A percentile compares a stretch with the other conserved stretches of the same genome.
phyloP scores from a whole-genome alignment of 2,113 vertebrate species.

The Albula goreensis region DNA sequence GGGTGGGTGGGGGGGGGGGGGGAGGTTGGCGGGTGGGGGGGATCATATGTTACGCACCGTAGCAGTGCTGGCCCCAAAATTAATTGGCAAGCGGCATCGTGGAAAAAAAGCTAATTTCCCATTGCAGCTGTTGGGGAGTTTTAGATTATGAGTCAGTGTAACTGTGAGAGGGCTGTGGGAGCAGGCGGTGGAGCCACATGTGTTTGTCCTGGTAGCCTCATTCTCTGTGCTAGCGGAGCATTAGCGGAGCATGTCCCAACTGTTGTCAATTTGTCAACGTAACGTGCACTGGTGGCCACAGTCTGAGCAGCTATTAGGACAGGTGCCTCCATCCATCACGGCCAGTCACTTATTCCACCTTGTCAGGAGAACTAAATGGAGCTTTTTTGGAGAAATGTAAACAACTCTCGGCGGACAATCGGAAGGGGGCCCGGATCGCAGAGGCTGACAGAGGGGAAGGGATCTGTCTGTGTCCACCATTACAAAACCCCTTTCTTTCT shows the following conservation, averaged over 20 bases:
- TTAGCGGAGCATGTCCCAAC: constrained; percentile 95
- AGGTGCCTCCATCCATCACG: constrained; percentile 99
- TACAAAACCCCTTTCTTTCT: constrained; percentile 40
- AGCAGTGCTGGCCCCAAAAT: constrained; percentile 34
- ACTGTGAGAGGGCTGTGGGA: constrained; percentile 77
- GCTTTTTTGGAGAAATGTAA: constrained; percentile 99
- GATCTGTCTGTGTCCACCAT: constrained; percentile 67
- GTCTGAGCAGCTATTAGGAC: constrained; percentile 99
- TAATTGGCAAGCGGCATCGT: constrained; percentile 70
- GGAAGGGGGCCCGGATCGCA: constrained; percentile 75
- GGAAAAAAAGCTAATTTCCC: constrained; percentile 60
- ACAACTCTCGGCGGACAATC: constrained; percentile 98
- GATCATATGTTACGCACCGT: constrained; percentile 1
- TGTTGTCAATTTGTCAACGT: constrained; percentile 99
- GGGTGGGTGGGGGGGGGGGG: too few species aligned
- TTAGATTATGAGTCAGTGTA: constrained; percentile 72
- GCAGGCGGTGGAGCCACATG: constrained; percentile 77
- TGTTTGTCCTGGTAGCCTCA: constrained; percentile 91
- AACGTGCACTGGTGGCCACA: constrained; percentile 99
- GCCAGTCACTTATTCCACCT: constrained; percentile 97
- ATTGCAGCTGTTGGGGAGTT: constrained; percentile 77
- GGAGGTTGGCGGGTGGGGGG: neutral
- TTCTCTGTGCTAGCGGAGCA: constrained; percentile 93
- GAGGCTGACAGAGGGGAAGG: constrained; percentile 76
- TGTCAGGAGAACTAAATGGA: constrained; percentile 97